phyloP scores from a whole-genome alignment of 2,797 vertebrate genomes.

The Pipistrellus kuhlii region DNA sequence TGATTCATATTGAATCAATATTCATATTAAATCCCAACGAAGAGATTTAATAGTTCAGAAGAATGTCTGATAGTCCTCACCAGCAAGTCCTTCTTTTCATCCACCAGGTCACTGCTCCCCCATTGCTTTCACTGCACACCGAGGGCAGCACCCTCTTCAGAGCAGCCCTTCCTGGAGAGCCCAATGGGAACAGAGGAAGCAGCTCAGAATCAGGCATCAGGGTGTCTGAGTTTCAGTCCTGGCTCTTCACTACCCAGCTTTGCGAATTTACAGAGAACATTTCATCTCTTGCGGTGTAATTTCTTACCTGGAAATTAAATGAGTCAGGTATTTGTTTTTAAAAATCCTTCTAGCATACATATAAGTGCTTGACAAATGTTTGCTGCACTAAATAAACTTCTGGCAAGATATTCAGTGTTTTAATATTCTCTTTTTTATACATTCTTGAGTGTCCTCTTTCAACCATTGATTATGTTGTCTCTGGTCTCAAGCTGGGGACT shows the following conservation, averaged over 20 bases:
- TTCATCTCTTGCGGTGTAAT: not conserved
- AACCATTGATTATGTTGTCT: not conserved
- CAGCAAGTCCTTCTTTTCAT: not conserved
- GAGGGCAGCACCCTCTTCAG: not conserved
- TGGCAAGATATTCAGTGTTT: not conserved
- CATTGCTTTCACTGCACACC: too few species aligned
- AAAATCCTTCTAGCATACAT: not conserved
- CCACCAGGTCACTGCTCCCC: not conserved
- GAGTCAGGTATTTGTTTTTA: not conserved
- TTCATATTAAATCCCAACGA: not conserved
- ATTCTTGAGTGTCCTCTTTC: not conserved
- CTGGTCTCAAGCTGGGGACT: not conserved
- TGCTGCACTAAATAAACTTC: not conserved
- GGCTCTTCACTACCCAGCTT: not conserved
- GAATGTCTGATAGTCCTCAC: not conserved
- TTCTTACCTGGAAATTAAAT: not conserved
- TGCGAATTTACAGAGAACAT: not conserved
- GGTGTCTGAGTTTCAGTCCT: not conserved
- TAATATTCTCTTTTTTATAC: not conserved
- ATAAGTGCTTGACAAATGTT: not conserved
- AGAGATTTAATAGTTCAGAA: not conserved
- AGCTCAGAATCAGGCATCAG: rapidly evolving
- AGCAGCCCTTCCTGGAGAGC: too few species aligned
- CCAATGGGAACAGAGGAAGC: not conserved
- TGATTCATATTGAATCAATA: not conserved